Conservation (phyloP, 2,113 vertebrate species). For the Zootoca vivipara region DNA sequence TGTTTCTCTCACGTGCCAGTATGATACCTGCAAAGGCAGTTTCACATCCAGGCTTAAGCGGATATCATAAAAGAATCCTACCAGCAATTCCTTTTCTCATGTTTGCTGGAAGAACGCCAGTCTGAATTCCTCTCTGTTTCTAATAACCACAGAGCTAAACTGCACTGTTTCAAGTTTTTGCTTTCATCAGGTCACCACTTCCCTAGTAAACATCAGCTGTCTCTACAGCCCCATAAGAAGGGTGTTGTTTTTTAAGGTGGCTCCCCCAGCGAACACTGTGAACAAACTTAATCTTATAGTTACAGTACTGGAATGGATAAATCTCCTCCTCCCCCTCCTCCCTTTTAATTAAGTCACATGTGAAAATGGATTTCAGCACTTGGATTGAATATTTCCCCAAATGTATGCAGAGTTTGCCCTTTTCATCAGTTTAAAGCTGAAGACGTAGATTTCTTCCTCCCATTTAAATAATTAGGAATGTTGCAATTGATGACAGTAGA, state of each 20-base stretch:
- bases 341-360: conserved; percentile 19
- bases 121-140: conserved; percentile 22
- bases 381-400: background rate
- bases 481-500: background rate
- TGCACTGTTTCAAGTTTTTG: conserved; percentile 27
- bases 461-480: background rate
- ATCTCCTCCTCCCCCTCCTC: background rate
- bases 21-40: conserved; percentile 20
- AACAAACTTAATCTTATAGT: background rate
- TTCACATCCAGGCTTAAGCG: conserved; percentile 31
- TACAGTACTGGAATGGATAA: background rate
- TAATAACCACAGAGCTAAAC: conserved; percentile 30
- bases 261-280: background rate
- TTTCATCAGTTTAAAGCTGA: background rate
- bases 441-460: background rate
- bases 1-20: conserved; percentile 20
- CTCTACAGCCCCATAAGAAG: background rate
- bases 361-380: background rate
- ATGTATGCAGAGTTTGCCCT: conserved; percentile 11
- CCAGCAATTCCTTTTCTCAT: conserved; percentile 45
- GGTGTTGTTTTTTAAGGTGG: background rate
- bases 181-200: conserved; percentile 15
- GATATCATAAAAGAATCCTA: conserved; percentile 36
- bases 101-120: conserved; percentile 41
- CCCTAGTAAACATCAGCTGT: background rate